Evolutionary conservation across 2,113 vertebrate species (phyloP).

Genomic region (Alethe diademata): DNA sequence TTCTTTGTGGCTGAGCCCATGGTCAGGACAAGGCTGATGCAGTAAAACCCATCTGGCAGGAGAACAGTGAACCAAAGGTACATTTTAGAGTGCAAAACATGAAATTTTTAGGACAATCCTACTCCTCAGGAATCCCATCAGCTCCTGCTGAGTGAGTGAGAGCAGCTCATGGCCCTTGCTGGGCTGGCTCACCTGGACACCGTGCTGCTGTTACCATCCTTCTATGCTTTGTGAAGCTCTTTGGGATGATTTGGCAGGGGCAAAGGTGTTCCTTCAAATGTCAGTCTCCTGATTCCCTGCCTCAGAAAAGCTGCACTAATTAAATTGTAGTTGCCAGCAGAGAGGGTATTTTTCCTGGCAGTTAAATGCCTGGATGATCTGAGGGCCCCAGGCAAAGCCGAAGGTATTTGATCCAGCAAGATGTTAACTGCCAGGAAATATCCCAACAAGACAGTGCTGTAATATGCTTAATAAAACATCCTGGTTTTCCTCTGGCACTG

Average conservation of each 20-base stretch:
- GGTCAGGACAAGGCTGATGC: neutral
- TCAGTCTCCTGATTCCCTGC: neutral
- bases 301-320: conserved; percentile 11
- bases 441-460: neutral
- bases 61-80: neutral
- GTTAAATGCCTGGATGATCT: neutral
- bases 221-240: neutral
- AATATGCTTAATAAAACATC: neutral
- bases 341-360: conserved; percentile 28
- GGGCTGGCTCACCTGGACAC: neutral
- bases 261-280: conserved; percentile 9
- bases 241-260: neutral
- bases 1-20: neutral
- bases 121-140: neutral
- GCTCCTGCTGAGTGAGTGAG: neutral
- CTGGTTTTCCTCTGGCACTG: neutral
- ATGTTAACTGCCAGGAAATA: conserved; percentile 34
- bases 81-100: neutral
- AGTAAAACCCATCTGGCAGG: neutral
- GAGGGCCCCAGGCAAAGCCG: conserved; percentile 11
- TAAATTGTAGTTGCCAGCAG: neutral
- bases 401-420: conserved; percentile 20
- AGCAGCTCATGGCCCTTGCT: neutral
- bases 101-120: neutral
- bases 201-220: fast-evolving